phyloP scores from a whole-genome alignment of 2,888 invertebrate species.

The Amphiduros pacificus region DNA sequence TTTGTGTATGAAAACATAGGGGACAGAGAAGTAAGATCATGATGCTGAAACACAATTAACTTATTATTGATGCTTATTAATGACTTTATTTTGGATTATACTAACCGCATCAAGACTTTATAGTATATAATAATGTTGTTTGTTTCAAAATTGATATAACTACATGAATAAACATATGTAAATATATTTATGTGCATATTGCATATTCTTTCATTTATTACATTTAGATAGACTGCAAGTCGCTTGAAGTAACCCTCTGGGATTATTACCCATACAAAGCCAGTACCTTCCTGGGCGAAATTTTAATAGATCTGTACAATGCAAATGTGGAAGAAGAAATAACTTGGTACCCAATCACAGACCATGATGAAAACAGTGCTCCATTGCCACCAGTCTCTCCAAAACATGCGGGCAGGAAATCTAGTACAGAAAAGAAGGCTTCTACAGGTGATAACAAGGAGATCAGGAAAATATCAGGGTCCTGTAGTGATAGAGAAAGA shows the following conservation, averaged over 20 bases:
- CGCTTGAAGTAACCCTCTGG: slow-evolving; percentile 85
- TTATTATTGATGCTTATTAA: too few relatives aligned
- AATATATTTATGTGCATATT: too few relatives aligned
- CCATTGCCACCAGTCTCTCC: slow-evolving; percentile 38
- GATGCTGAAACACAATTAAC: too few relatives aligned
- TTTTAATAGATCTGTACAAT: slow-evolving; percentile 74
- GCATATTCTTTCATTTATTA: background rate
- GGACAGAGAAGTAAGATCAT: slow-evolving; percentile 34
- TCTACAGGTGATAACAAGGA: background rate
- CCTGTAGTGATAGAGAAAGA: background rate
- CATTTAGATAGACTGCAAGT: background rate
- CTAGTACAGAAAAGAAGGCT: background rate
- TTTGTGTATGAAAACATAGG: slow-evolving; percentile 68
- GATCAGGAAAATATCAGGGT: too few relatives aligned
- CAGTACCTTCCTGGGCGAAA: slow-evolving; percentile 63
- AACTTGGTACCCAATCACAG: slow-evolving; percentile 72
- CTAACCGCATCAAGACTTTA: too few relatives aligned
- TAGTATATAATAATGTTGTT: too few relatives aligned
- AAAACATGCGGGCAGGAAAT: slow-evolving; percentile 16
- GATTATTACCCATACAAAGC: slow-evolving; percentile 82
- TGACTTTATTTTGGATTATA: too few relatives aligned
- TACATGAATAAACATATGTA: too few relatives aligned
- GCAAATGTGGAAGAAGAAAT: slow-evolving; percentile 86
- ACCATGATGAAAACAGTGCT: slow-evolving; percentile 55
- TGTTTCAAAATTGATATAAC: too few relatives aligned